Evolutionary conservation across 2,113 vertebrate genomes (phyloP).

Genomic region (Cyanistes caeruleus): DNA sequence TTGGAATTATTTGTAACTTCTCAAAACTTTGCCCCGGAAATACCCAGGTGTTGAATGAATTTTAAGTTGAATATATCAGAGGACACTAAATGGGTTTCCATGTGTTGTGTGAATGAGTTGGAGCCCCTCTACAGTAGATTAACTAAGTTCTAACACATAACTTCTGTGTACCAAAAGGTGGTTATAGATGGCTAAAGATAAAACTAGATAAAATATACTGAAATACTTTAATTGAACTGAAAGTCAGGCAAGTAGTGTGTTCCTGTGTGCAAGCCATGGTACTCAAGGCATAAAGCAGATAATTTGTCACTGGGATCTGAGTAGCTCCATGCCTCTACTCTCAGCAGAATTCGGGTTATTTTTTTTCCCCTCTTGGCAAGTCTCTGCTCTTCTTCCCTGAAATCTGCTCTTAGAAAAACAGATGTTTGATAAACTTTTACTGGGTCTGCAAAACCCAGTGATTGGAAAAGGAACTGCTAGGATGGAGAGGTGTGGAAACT

Average conservation of each 20-base stretch:
- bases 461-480: not conserved
- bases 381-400: not conserved
- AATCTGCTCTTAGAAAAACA: not conserved
- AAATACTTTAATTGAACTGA: not conserved
- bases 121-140: not conserved
- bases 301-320: fast-evolving
- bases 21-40: not conserved
- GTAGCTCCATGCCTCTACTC: not conserved
- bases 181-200: not conserved
- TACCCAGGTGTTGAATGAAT: not conserved
- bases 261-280: not conserved
- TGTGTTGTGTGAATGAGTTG: not conserved
- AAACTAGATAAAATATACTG: not conserved
- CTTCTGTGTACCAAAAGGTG: not conserved
- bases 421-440: not conserved
- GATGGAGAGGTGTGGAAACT: not conserved
- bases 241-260: not conserved
- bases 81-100: fast-evolving
- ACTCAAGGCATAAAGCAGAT: not conserved
- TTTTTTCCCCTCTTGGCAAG: not conserved
- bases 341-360: not conserved
- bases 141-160: too few relatives aligned
- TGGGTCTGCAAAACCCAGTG: not conserved
- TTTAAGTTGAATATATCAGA: not conserved
- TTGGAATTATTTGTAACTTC: not conserved